Conservation (phyloP, 2,113 vertebrate genomes). For the Xiphias gladius region DNA sequence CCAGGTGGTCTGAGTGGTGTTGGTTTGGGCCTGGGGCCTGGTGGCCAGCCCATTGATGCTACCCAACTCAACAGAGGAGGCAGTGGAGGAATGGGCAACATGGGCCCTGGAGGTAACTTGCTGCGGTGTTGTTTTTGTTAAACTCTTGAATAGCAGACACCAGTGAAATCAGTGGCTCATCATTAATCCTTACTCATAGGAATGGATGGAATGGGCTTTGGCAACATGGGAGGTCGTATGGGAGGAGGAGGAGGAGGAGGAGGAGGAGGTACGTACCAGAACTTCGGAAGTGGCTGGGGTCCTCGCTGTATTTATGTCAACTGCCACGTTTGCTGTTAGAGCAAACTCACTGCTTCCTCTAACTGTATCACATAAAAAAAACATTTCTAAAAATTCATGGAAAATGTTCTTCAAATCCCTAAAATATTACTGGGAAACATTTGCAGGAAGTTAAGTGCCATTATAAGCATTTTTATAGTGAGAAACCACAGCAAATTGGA, state of each 20-base stretch:
- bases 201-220: constrained; percentile 96
- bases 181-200: constrained; percentile 80
- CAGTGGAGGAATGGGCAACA: constrained; percentile 89
- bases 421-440: neutral
- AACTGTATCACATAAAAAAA: too few species aligned
- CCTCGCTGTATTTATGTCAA: neutral
- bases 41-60: constrained; percentile 96
- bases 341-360: neutral
- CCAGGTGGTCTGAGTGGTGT: constrained; percentile 96
- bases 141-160: neutral
- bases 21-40: constrained; percentile 96
- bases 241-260: constrained; percentile 92
- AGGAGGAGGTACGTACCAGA: constrained; percentile 84
- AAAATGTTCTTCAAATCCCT: neutral
- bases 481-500: neutral
- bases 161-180: neutral
- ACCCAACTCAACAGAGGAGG: constrained; percentile 92
- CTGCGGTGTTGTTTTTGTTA: neutral
- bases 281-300: rapidly evolving
- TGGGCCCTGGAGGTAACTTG: constrained; percentile 91
- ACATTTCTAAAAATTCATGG: neutral
- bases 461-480: too few species aligned
- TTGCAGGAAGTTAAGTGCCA: neutral
- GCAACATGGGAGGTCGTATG: constrained; percentile 93
- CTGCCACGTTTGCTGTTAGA: neutral